Conservation (phyloP, 2,113 vertebrate genomes). For the Phylloscopus trochilus region DNA sequence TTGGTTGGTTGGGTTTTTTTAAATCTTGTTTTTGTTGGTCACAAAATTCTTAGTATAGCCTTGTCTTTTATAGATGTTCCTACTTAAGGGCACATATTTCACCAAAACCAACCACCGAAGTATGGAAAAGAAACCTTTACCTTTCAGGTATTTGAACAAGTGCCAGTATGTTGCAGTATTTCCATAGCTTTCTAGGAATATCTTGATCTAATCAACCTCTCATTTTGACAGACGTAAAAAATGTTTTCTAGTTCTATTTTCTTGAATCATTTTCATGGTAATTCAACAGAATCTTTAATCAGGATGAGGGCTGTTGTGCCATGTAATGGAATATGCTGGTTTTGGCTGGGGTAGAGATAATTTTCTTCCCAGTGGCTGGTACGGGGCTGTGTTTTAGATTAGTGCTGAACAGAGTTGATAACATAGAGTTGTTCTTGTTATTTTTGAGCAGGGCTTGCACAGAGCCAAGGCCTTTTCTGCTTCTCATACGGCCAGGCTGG, state of each 20-base stretch:
- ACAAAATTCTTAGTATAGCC: neutral
- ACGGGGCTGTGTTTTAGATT: neutral
- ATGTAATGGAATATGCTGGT: neutral
- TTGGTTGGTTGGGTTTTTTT: neutral
- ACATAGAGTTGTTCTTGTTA: neutral
- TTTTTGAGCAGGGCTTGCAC: neutral
- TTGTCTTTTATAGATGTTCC: neutral
- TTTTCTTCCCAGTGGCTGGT: neutral
- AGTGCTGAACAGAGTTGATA: neutral
- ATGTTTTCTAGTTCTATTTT: neutral
- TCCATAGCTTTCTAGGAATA: neutral
- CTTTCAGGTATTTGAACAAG: neutral
- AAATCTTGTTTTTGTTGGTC: neutral
- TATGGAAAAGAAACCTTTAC: neutral
- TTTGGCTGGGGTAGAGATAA: neutral
- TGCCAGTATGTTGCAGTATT: neutral
- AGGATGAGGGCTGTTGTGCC: neutral
- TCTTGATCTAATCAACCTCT: neutral
- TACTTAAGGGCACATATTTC: neutral
- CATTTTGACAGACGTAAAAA: neutral
- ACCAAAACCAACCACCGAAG: neutral
- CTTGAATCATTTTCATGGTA: neutral
- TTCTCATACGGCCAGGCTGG: accelerated
- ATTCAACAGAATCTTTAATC: neutral
- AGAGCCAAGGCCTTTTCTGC: neutral